phyloP scores from a whole-genome alignment of 37 sponge, comb jelly and placozoan genomes.

The Ephydatia muelleri region DNA sequence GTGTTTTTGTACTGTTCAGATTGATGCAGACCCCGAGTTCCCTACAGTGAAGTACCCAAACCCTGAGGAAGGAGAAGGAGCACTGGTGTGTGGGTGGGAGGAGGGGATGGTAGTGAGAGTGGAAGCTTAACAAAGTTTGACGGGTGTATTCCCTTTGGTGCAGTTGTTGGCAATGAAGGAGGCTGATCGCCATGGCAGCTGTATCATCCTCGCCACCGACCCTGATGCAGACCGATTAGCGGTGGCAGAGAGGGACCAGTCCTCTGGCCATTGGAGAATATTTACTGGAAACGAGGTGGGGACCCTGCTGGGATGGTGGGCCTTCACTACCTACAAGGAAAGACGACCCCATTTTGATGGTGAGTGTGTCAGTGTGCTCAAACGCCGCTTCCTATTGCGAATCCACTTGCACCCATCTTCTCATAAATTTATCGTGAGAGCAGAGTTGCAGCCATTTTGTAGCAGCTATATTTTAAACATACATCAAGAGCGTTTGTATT shows the following conservation, averaged over 20 bases:
- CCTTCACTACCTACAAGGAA: constrained; percentile 78
- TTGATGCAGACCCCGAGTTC: constrained; percentile 96
- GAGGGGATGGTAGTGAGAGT: not conserved
- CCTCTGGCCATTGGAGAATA: constrained; percentile 77
- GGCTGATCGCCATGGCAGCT: constrained; percentile 67
- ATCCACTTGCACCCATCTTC: not conserved
- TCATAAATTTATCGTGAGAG: not conserved
- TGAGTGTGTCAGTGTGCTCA: constrained; percentile 10
- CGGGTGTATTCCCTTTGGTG: not conserved
- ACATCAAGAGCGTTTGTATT: not conserved
- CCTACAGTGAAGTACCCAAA: constrained; percentile 97
- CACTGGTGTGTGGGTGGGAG: constrained; percentile 65
- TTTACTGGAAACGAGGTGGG: constrained; percentile 98
- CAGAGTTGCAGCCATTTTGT: not conserved
- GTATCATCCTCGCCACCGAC: constrained; percentile 93
- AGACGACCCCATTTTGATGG: constrained; percentile 64
- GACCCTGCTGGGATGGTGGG: constrained; percentile 88
- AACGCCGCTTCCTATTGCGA: not conserved
- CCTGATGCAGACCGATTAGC: constrained; percentile 98
- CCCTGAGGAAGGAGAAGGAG: constrained; percentile 99
- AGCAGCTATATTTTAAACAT: not conserved
- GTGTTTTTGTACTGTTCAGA: constrained; percentile 30
- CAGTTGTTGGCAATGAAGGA: constrained; percentile 87
- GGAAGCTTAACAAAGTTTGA: not conserved
- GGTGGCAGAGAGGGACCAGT: constrained; percentile 74